Percentiles rank a stretch among this genome's conserved stretches.
Evolutionary conservation across 2,113 vertebrate species (phyloP).

Genomic region (Rhodinocichla rosea): DNA sequence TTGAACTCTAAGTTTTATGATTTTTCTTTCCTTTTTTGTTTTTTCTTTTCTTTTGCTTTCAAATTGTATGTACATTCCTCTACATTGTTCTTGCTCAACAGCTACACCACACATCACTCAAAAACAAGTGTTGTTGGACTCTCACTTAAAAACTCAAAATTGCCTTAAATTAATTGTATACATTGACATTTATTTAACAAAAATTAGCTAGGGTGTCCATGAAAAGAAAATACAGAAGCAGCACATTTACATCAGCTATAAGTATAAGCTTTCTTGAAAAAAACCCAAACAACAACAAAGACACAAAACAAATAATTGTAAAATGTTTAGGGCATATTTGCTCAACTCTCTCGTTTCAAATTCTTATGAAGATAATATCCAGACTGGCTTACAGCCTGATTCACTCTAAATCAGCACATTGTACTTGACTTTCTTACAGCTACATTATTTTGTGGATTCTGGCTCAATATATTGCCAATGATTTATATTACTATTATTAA

Average conservation of each 20-base stretch:
- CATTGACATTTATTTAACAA: background rate
- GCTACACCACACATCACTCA: background rate
- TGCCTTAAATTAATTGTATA: background rate
- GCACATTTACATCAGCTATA: background rate
- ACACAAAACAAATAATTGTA: background rate
- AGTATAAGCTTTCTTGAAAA: background rate
- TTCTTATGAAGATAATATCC: background rate
- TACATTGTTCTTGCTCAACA: background rate
- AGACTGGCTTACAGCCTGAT: background rate
- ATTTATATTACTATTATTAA: background rate
- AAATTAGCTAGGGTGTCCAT: background rate
- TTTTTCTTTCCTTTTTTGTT: background rate
- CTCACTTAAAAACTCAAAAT: background rate
- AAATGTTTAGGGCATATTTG: background rate
- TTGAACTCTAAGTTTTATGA: background rate
- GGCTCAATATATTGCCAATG: background rate
- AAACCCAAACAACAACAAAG: background rate
- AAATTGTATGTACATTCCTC: background rate
- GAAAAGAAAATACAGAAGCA: background rate
- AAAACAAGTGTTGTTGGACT: background rate
- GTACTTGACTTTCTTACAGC: background rate
- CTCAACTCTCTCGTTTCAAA: background rate
- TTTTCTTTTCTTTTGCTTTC: background rate
- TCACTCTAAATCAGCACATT: background rate
- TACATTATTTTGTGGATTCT: background rate